Evolutionary conservation across 2,797 vertebrate genomes (phyloP).

Genomic region (Chaenodraco wilsoni): DNA sequence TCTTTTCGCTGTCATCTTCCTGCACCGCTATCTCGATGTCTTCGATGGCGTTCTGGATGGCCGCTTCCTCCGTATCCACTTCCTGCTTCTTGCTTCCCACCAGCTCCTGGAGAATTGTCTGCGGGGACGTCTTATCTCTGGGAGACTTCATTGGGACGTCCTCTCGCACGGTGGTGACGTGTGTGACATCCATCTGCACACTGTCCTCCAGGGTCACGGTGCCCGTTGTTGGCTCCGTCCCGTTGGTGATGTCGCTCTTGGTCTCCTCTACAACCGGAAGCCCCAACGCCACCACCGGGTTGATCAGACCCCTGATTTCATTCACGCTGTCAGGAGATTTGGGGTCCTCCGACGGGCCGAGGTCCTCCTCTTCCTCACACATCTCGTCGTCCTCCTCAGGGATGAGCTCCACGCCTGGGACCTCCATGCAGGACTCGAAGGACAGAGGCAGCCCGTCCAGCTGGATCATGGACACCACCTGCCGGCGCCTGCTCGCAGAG

Average conservation of each 20-base stretch:
- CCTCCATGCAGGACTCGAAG: slow-evolving; percentile 84
- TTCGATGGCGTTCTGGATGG: slow-evolving; percentile 53
- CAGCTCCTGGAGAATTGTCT: slow-evolving; percentile 58
- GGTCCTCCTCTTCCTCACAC: slow-evolving; percentile 25
- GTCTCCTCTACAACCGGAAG: slow-evolving; percentile 20
- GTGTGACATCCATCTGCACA: slow-evolving; percentile 58
- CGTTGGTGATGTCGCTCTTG: slow-evolving; percentile 51
- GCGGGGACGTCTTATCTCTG: slow-evolving; percentile 41
- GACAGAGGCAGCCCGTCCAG: slow-evolving; percentile 79
- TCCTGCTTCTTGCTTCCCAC: slow-evolving; percentile 42
- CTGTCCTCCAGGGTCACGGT: slow-evolving; percentile 67
- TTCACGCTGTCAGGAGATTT: slow-evolving; percentile 80
- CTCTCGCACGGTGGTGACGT: slow-evolving; percentile 58
- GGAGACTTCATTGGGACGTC: slow-evolving; percentile 47
- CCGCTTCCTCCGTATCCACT: slow-evolving; percentile 40
- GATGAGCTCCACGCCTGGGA: slow-evolving; percentile 82
- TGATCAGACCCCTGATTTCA: slow-evolving; percentile 85
- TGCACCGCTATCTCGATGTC: slow-evolving; percentile 63
- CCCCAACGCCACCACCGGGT: slow-evolving; percentile 73
- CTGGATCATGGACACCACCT: slow-evolving; percentile 95
- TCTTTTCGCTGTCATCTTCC: slow-evolving; percentile 51
- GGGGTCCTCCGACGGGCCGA: background rate
- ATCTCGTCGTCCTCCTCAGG: slow-evolving; percentile 72
- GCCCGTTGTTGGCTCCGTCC: slow-evolving; percentile 52
- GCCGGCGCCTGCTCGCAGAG: slow-evolving; percentile 83